A percentile compares a stretch with the other conserved stretches of the same genome.
Evolutionary conservation across 2,888 invertebrate species (phyloP).

Genomic region (Cantharis flavilabris): DNA sequence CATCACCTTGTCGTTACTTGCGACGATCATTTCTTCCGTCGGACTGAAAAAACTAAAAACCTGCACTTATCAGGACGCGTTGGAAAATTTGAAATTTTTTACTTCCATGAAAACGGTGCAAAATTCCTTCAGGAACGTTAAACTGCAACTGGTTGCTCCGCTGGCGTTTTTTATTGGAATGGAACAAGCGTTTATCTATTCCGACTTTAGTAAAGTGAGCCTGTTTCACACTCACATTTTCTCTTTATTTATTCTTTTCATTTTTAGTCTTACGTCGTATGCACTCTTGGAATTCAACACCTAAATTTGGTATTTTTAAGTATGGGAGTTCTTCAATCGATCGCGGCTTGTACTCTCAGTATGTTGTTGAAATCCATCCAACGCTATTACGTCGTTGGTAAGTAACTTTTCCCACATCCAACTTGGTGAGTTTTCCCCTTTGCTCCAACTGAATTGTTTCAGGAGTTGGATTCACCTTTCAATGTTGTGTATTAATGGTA

Average conservation of each 20-base stretch:
- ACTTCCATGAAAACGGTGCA: slow-evolving; percentile 58
- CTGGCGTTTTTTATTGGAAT: slow-evolving; percentile 81
- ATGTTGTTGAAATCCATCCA: slow-evolving; percentile 78
- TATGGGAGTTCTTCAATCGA: slow-evolving; percentile 73
- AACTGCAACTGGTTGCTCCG: slow-evolving; percentile 73
- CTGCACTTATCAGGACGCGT: slow-evolving; percentile 61
- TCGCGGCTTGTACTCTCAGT: slow-evolving; percentile 79
- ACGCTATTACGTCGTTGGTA: slow-evolving; percentile 74
- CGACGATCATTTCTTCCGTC: slow-evolving; percentile 55
- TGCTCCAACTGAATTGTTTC: slow-evolving; percentile 30
- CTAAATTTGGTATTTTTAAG: slow-evolving; percentile 75
- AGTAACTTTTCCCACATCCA: slow-evolving; percentile 33
- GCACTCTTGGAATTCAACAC: slow-evolving; percentile 76
- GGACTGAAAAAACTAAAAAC: slow-evolving; percentile 61
- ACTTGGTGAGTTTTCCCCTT: no score
- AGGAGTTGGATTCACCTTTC: slow-evolving; percentile 82
- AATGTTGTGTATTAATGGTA: slow-evolving; percentile 77
- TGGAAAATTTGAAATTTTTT: slow-evolving; percentile 54
- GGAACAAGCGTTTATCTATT: slow-evolving; percentile 83
- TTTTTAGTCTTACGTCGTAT: slow-evolving; percentile 79
- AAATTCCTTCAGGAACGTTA: slow-evolving; percentile 63
- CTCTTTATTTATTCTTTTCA: slow-evolving; percentile 1
- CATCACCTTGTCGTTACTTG: slow-evolving; percentile 55
- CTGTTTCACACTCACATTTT: background rate
- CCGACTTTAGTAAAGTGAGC: slow-evolving; percentile 77